phyloP scores from a whole-genome alignment of 2,113 vertebrate species.

The Anarhynchus alexandrinus region DNA sequence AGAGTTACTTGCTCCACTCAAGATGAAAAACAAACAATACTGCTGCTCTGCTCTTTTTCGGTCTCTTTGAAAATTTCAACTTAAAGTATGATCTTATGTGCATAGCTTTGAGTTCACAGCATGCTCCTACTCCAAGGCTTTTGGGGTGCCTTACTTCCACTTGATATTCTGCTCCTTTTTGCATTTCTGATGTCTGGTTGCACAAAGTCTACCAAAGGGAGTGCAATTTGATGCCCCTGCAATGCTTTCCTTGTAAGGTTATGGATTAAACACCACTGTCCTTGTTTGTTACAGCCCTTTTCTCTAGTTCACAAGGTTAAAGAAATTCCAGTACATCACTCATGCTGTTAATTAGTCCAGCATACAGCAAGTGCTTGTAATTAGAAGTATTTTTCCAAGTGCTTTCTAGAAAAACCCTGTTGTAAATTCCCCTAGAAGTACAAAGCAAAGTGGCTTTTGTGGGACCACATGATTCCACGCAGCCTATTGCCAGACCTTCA shows the following conservation, averaged over 20 bases:
- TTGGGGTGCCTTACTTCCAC: background rate
- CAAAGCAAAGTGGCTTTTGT: background rate
- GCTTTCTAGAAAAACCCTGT: background rate
- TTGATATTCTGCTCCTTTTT: background rate
- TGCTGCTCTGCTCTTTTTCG: background rate
- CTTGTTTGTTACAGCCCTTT: background rate
- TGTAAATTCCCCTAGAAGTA: background rate
- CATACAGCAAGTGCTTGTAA: background rate
- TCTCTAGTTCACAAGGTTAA: background rate
- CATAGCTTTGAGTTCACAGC: background rate
- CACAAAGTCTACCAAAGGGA: background rate
- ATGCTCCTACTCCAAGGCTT: background rate
- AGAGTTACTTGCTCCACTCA: background rate
- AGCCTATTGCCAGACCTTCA: background rate
- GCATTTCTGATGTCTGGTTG: background rate
- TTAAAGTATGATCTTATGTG: background rate
- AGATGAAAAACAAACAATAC: background rate
- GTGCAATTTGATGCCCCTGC: too few species aligned
- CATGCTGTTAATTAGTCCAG: background rate
- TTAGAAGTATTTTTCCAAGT: background rate
- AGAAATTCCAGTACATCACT: background rate
- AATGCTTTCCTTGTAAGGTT: background rate
- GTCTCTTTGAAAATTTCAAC: background rate
- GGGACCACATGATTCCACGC: background rate
- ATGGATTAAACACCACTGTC: background rate